Base-by-base conservation (phyloP, 2,888 invertebrate genomes). In the Ceraclea dissimilis region DNA sequence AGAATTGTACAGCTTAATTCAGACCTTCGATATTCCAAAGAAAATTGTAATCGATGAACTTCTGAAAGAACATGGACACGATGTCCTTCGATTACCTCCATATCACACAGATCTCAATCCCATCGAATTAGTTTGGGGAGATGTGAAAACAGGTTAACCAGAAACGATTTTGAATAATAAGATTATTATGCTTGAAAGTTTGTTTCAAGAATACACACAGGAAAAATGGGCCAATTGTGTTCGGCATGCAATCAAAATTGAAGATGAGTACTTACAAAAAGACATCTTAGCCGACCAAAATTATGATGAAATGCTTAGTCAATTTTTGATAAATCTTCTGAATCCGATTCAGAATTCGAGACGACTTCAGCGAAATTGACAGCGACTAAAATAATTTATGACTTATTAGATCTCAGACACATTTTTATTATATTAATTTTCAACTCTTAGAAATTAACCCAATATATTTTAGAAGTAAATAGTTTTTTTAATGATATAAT, bases 101-200 rank as follows among this genome's bases (percentile, higher is more conserved):
- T 49, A 49, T n/a, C 49, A 49, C 16, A 6, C 49, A 2, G 49
- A 49, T n/a, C 17, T 49, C n/a, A 49, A 49, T 26, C 49, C 49
- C 2, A 49, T 49, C n/a, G 22, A 26, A n/a, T 22, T 22, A 8
- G 26, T 49, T 2, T 49, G 49, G 49, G 46, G 46, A 2, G 20
- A 46, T 13, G 18, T 46, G 2, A 46, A 46, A 46, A 19, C 18
- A 20, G 2, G 20, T 46, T 46, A 13, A 19, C 46, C 20, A 19
- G 19, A 46, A 13, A n/a, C 20, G 6, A 46, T 18, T 46, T 13
- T 46, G 20, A 13, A 46, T 20, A 5, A 46, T 4, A 46, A 46
- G 18, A 4, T 2, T 20, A 13, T 18, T 8, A 46, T 2, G 16
- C 16, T 46, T n/a, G 13, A 46, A 46, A 18, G 2, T 5, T 13